Conservation (phyloP, 2,113 vertebrate genomes). For the Mesitornis unicolor region DNA sequence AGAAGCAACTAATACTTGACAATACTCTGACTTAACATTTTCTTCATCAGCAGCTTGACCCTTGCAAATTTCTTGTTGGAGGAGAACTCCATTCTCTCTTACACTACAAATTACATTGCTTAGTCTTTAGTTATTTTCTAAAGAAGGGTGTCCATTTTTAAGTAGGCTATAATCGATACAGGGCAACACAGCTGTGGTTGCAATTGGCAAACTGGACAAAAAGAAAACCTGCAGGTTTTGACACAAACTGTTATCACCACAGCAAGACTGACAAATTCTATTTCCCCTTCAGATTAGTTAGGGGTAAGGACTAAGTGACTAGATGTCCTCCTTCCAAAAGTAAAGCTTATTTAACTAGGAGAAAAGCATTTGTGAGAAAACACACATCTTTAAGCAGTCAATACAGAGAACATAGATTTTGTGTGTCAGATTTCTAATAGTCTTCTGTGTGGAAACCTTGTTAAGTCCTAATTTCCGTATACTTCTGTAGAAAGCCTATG, state of each 20-base stretch:
- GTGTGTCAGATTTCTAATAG: not conserved
- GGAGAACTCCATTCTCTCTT: not conserved
- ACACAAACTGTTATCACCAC: not conserved
- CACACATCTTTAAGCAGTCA: not conserved
- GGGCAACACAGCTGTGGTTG: accelerated
- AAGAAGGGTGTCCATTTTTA: not conserved
- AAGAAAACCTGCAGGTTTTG: not conserved
- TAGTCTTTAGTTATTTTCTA: not conserved
- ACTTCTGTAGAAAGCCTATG: not conserved
- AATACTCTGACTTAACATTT: not conserved
- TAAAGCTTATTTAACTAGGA: not conserved
- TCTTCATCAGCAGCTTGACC: not conserved
- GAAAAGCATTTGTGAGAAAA: not conserved
- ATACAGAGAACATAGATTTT: not conserved
- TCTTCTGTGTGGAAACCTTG: not conserved
- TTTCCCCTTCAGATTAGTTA: not conserved
- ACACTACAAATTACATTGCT: not conserved
- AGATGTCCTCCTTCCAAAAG: not conserved
- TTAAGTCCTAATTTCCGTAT: slow-evolving; percentile 29
- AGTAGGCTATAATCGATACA: not conserved
- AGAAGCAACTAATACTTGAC: not conserved
- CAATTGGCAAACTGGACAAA: not conserved
- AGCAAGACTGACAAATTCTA: not conserved
- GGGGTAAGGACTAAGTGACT: not conserved
- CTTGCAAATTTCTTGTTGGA: not conserved